Base-by-base conservation (phyloP, 2,797 vertebrate genomes). In the Hapalemur alaotrensis region DNA sequence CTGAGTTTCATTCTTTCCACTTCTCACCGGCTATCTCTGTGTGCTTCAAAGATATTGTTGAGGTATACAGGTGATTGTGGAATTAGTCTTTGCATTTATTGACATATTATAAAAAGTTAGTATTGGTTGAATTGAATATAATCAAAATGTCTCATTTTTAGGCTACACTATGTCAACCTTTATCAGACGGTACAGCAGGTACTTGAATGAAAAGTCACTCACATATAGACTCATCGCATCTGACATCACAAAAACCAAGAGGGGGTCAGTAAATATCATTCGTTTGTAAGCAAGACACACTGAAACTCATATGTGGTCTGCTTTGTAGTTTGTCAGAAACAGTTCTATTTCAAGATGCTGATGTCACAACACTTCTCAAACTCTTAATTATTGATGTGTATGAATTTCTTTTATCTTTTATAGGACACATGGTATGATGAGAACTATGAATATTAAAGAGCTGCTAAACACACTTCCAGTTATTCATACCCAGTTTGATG, bases 161-260 rank as follows among this genome's bases (percentile, higher is more conserved):
- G 99, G 99, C 97, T 99, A 99, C 88, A 98, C 99, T 98, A 99
- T 99, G 99, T 99, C 99, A 82, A 99, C 99, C 85, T 99, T 99
- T 98, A 99, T 99, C 98, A 99, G 99, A 88, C 98, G 99, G 80
- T 99, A 99, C 97, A 99, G 99, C 98, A 99, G 99, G 97, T 99
- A 99, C 98, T 99, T 99, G 99, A 99, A 99, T 78, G 99, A 99
- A 98, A 99, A 99, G 98, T 99, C 99, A 96, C 99, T 99, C 97
- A 99, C 99, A 28, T 99, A 99, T 97, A 99, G 99, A 97, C 99
- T 99, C 98, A 99, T 99, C 97, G 99, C 99, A 79, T 99, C 99
- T 98, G 99, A 99, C 98, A 99, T 99, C 98, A 99, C 99, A 98
- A 99, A 99, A 99, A 99, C 99, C 99, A 99, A 99, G 98, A 99